phyloP scores from a whole-genome alignment of 1,140 invertebrate species.

The Drosophila sulfurigaster region DNA sequence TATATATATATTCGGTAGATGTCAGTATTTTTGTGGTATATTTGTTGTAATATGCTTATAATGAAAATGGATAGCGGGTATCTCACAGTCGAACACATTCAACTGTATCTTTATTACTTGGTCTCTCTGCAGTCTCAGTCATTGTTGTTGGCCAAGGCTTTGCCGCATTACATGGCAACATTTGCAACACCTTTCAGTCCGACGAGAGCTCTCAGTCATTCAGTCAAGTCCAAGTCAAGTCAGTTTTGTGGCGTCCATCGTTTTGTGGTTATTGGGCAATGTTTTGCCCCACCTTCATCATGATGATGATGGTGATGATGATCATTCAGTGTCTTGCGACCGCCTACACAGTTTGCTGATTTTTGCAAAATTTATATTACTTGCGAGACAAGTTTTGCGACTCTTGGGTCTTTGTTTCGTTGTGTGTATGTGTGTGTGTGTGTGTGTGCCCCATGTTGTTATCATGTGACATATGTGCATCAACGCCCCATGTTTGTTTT shows the following conservation, averaged over 20 bases:
- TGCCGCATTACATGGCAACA: conserved; percentile 72
- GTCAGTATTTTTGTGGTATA: too few relatives aligned
- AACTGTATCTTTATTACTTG: conserved; percentile 21
- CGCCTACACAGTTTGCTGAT: conserved; percentile 78
- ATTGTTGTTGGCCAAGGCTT: conserved; percentile 19
- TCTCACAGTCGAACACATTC: too few relatives aligned
- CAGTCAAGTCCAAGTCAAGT: conserved; percentile 34
- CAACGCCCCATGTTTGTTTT: conserved; percentile 74
- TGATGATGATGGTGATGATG: background rate
- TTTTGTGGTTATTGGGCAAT: conserved; percentile 34
- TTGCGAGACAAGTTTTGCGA: conserved; percentile 33
- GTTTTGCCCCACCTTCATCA: conserved; percentile 17
- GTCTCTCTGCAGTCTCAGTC: background rate
- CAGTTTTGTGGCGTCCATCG: conserved; percentile 23
- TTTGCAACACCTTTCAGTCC: conserved; percentile 83
- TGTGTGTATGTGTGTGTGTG: background rate
- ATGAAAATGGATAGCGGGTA: too few relatives aligned
- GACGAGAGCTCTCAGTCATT: conserved; percentile 50
- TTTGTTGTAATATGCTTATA: too few relatives aligned
- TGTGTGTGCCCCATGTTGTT: conserved; percentile 70
- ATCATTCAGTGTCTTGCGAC: conserved; percentile 42
- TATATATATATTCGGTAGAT: too few relatives aligned
- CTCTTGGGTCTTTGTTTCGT: conserved; percentile 29
- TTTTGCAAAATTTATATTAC: conserved; percentile 79
- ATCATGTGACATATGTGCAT: conserved; percentile 83